phyloP scores from a whole-genome alignment of 2,113 vertebrate species.

The Cervus canadensis region DNA sequence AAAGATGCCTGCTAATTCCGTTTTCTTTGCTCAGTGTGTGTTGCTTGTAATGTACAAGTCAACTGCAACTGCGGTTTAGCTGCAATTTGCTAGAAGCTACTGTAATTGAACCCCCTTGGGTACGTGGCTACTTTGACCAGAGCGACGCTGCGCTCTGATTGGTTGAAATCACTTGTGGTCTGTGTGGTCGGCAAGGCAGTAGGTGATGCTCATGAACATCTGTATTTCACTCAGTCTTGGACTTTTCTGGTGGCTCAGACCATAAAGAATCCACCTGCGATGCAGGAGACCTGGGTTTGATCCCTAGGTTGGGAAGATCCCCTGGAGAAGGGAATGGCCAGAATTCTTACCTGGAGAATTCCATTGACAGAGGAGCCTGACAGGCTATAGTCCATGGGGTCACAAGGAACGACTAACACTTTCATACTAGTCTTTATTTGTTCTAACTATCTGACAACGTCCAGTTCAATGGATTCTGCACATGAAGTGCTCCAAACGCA shows the following conservation, averaged over 20 bases:
- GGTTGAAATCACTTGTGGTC: not conserved
- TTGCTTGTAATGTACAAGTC: not conserved
- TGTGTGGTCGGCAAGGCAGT: not conserved
- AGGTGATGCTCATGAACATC: rapidly evolving
- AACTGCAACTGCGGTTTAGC: not conserved
- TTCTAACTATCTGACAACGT: not conserved
- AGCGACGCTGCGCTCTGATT: rapidly evolving
- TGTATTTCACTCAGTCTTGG: not conserved
- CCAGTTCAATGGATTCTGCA: not conserved
- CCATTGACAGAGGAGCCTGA: not conserved
- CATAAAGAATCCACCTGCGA: not conserved
- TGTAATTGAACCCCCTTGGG: not conserved
- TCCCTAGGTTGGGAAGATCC: not conserved
- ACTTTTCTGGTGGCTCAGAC: not conserved
- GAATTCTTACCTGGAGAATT: not conserved
- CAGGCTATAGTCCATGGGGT: not conserved
- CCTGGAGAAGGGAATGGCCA: not conserved
- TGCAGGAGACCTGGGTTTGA: not conserved
- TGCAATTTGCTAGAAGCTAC: not conserved
- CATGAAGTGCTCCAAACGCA: not conserved
- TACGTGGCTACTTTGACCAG: not conserved
- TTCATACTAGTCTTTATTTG: not conserved
- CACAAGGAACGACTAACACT: not conserved
- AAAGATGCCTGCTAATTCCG: not conserved
- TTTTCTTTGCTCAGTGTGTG: not conserved